A percentile compares a stretch with the other conserved stretches of the same genome.
Conservation (phyloP, 2,888 invertebrate genomes). For the Taphrorychus bicolor region DNA sequence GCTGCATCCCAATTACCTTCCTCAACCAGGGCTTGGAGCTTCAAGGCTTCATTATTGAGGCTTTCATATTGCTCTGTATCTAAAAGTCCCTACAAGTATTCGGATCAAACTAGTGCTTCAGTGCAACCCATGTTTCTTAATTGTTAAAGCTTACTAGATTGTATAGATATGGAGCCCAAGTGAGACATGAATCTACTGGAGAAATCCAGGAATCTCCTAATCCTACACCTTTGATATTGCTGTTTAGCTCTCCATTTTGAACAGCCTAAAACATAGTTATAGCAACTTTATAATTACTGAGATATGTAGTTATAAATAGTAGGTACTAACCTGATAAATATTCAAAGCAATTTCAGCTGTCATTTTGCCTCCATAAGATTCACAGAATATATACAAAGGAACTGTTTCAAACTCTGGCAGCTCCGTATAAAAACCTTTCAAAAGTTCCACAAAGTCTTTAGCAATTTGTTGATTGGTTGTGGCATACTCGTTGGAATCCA, state of each 20-base stretch:
- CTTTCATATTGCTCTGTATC: constrained; percentile 41
- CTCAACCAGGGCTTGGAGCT: constrained; percentile 53
- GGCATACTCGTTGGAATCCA: constrained; percentile 62
- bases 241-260: constrained; percentile 50
- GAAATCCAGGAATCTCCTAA: constrained; percentile 92
- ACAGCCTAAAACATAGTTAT: constrained; percentile 42
- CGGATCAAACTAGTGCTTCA: no score
- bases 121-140: no score
- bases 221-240: constrained; percentile 79
- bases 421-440: constrained; percentile 71
- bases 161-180: constrained; percentile 73
- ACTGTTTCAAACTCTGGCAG: constrained; percentile 75
- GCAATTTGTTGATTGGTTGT: constrained; percentile 72
- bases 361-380: constrained; percentile 96
- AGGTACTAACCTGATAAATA: constrained; percentile 62
- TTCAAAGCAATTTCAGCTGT: constrained; percentile 79
- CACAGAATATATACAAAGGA: constrained; percentile 85
- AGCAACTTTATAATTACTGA: background rate
- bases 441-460: constrained; percentile 75
- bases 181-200: constrained; percentile 81
- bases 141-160: constrained; percentile 15
- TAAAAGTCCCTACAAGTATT: constrained; percentile 42
- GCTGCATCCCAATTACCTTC: constrained; percentile 66
- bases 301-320: background rate
- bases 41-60: constrained; percentile 38